Evolutionary conservation across 2,888 invertebrate genomes (phyloP).

Genomic region (Pyrrhosoma nymphula): DNA sequence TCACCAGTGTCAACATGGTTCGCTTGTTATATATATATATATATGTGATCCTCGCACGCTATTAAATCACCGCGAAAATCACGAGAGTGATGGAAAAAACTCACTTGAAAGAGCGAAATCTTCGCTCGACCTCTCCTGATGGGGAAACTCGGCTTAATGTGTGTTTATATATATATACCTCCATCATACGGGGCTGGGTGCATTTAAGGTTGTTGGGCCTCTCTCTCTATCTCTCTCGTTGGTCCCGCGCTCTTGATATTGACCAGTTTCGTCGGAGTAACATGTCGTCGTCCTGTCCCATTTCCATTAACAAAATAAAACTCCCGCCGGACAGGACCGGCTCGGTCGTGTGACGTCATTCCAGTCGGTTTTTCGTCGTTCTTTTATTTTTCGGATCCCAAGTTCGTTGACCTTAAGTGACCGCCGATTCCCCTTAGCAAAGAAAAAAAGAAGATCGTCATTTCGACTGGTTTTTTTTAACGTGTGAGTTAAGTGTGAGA

Average conservation of each 20-base stretch:
- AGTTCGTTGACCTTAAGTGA: slow-evolving; percentile 22
- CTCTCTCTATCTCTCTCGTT: no score
- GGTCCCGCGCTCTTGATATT: not conserved
- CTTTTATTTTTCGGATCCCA: no score
- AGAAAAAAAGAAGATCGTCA: no score
- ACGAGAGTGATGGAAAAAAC: no score
- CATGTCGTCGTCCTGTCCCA: not conserved
- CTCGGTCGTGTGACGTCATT: not conserved
- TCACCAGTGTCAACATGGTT: slow-evolving; percentile 43
- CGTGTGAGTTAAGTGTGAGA: not conserved
- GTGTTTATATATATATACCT: slow-evolving; percentile 19
- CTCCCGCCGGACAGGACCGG: not conserved
- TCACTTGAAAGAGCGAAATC: not conserved
- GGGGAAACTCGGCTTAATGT: not conserved
- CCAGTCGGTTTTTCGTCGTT: not conserved
- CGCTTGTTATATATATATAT: not conserved
- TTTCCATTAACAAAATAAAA: not conserved
- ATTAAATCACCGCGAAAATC: not conserved
- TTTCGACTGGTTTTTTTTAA: no score
- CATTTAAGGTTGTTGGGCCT: no score
- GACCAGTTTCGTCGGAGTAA: not conserved
- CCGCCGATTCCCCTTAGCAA: not conserved
- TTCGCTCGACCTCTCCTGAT: not conserved
- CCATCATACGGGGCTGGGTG: not conserved
- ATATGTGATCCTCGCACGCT: not conserved